phyloP scores from a whole-genome alignment of 2,797 vertebrate genomes.

The Parauchenoglanis ngamensis region DNA sequence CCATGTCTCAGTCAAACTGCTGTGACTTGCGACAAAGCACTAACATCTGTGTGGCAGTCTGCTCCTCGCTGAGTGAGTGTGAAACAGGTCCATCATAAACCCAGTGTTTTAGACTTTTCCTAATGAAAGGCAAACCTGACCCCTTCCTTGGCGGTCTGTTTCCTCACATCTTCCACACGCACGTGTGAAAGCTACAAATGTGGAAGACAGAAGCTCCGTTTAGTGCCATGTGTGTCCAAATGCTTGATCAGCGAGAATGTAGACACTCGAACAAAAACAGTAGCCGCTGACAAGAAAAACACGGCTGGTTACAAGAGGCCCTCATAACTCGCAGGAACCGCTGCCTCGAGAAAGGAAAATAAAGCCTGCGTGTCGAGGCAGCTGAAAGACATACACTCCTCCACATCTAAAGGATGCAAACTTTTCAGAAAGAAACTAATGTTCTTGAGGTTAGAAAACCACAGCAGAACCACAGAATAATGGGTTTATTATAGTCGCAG shows the following conservation, averaged over 20 bases:
- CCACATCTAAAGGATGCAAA: constrained; percentile 55
- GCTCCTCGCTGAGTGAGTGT: constrained; percentile 20
- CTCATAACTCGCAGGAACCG: constrained; percentile 58
- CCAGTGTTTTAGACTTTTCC: constrained; percentile 56
- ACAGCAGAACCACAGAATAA: constrained; percentile 34
- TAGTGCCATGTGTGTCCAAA: constrained; percentile 43
- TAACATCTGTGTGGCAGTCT: constrained; percentile 65
- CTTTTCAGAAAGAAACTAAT: constrained; percentile 56
- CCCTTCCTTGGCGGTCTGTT: constrained; percentile 14
- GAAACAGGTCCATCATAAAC: constrained; percentile 59
- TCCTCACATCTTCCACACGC: constrained; percentile 23
- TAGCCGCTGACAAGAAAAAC: constrained; percentile 73
- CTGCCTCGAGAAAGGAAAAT: constrained; percentile 67
- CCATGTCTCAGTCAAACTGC: constrained; percentile 54
- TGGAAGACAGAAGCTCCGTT: constrained; percentile 51
- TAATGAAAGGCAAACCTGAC: constrained; percentile 68
- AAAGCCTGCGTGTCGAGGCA: constrained; percentile 61
- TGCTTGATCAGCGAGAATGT: constrained; percentile 57
- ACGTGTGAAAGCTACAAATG: constrained; percentile 49
- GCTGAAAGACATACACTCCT: constrained; percentile 57
- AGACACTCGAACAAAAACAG: constrained; percentile 70
- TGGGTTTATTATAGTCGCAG: constrained; percentile 28
- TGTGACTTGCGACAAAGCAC: constrained; percentile 55
- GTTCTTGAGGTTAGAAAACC: constrained; percentile 60
- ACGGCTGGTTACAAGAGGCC: constrained; percentile 58